Evolutionary conservation across 2,113 vertebrate species (phyloP).

Genomic region (Stegostoma tigrinum): DNA sequence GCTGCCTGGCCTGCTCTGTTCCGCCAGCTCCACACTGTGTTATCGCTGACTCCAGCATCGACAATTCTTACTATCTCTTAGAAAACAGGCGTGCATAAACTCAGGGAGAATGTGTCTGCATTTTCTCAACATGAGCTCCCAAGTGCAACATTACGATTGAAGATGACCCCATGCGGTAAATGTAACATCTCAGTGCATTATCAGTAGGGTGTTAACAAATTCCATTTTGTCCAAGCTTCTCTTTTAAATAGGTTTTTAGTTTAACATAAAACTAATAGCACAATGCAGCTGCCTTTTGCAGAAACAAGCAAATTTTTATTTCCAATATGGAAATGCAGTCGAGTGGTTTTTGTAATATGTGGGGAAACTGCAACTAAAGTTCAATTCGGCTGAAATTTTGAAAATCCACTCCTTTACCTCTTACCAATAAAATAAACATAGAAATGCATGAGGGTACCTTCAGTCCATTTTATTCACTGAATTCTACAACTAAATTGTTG

Average conservation of each 20-base stretch:
- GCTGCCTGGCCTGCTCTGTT: too few relatives aligned
- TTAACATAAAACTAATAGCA: not conserved
- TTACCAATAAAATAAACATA: not conserved
- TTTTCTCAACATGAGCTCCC: not conserved
- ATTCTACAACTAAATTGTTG: not conserved
- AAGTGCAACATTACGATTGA: not conserved
- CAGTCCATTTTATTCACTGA: not conserved
- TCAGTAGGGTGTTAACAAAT: not conserved
- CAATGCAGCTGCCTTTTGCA: too few relatives aligned
- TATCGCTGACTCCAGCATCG: too few relatives aligned
- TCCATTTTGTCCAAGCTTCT: not conserved
- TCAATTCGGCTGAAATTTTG: not conserved
- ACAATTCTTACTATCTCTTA: too few relatives aligned
- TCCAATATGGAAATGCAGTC: not conserved
- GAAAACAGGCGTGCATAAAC: not conserved
- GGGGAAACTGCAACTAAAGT: not conserved
- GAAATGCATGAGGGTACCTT: not conserved
- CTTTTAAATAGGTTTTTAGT: not conserved
- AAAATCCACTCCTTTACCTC: not conserved
- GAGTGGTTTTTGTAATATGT: not conserved
- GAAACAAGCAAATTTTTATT: too few relatives aligned
- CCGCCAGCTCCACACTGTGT: too few relatives aligned
- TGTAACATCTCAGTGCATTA: conserved; percentile 1
- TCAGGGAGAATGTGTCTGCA: not conserved
- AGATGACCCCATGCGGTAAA: not conserved